A percentile compares a stretch with the other conserved stretches of the same genome.
These are phyloP conservation scores for Acrossocheilus fasciatus DNA, from an alignment of 2,797 vertebrate species.

Conservation along the genomic window DNA sequence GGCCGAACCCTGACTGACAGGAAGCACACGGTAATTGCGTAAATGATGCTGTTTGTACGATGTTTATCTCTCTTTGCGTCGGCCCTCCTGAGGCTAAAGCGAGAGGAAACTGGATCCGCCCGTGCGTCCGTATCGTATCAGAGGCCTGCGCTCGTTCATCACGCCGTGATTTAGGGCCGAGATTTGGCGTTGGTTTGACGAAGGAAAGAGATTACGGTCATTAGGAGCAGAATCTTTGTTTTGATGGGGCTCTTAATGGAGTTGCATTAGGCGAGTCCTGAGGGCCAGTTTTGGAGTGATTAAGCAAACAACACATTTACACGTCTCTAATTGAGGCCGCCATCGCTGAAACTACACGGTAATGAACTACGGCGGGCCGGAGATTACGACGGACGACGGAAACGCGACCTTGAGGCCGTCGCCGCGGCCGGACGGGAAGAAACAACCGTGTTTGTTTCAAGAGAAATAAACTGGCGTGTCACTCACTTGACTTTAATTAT, in stretches of 20 bases:
- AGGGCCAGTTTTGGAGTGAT: conserved; percentile 80
- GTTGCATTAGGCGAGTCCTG: conserved; percentile 77
- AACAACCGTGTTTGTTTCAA: conserved; percentile 42
- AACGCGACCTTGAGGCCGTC: conserved; percentile 52
- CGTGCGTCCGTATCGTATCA: conserved; percentile 52
- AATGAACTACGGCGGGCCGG: conserved; percentile 70
- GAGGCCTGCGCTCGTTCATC: conserved; percentile 76
- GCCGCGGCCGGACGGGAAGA: conserved; percentile 22
- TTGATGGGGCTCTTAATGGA: conserved; percentile 82
- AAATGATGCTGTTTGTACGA: conserved; percentile 79
- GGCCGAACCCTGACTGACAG: conserved; percentile 70
- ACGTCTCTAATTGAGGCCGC: conserved; percentile 81
- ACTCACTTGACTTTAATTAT: conserved; percentile 65
- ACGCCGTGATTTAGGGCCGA: conserved; percentile 77
- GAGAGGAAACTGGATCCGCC: conserved; percentile 13
- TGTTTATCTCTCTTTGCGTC: conserved; percentile 44
- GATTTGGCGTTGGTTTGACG: conserved; percentile 72
- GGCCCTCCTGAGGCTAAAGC: conserved; percentile 41
- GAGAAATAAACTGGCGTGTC: conserved; percentile 57
- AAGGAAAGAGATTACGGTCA: conserved; percentile 78
- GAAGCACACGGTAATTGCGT: conserved; percentile 75
- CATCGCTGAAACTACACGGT: conserved; percentile 74
- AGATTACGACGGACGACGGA: conserved; percentile 50
- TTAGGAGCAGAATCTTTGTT: conserved; percentile 80
- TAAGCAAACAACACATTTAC: conserved; percentile 85